These are phyloP conservation scores for Megatriorchis doriae DNA, from an alignment of 2,113 vertebrate genomes.

Conservation along the genomic window DNA sequence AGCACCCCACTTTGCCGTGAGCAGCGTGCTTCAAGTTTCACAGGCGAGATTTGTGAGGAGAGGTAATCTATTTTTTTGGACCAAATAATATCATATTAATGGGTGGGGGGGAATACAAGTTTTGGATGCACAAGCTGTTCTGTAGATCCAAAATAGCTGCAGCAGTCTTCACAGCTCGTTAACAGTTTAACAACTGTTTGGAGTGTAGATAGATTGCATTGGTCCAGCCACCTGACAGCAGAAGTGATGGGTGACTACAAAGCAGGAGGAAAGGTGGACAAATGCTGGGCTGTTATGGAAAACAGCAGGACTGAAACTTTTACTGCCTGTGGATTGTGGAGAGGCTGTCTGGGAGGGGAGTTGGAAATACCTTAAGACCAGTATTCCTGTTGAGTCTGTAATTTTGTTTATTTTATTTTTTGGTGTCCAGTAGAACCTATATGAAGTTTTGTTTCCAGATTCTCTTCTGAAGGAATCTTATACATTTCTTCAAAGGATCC, in stretches of 20 bases:
- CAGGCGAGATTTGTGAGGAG: background rate
- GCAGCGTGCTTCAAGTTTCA: background rate
- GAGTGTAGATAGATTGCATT: background rate
- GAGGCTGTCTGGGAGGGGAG: background rate
- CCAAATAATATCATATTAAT: background rate
- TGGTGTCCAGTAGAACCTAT: background rate
- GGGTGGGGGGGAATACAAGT: background rate
- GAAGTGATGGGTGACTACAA: background rate
- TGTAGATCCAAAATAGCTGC: conserved; percentile 1
- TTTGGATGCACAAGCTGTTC: background rate
- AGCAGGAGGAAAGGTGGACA: background rate
- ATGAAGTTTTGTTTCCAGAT: background rate
- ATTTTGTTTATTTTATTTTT: background rate
- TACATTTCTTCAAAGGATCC: background rate
- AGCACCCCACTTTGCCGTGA: background rate
- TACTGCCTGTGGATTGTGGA: background rate
- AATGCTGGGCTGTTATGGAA: background rate
- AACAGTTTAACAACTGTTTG: background rate
- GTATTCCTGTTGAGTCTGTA: background rate
- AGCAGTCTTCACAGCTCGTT: conserved; percentile 8
- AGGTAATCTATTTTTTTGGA: background rate
- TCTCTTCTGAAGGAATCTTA: background rate
- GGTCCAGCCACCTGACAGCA: background rate
- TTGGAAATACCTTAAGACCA: background rate
- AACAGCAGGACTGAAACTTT: background rate